Percentiles rank a stretch among this genome's conserved stretches.
Evolutionary conservation across 2,888 invertebrate genomes (phyloP).

Genomic region (Calameuta pallipes): DNA sequence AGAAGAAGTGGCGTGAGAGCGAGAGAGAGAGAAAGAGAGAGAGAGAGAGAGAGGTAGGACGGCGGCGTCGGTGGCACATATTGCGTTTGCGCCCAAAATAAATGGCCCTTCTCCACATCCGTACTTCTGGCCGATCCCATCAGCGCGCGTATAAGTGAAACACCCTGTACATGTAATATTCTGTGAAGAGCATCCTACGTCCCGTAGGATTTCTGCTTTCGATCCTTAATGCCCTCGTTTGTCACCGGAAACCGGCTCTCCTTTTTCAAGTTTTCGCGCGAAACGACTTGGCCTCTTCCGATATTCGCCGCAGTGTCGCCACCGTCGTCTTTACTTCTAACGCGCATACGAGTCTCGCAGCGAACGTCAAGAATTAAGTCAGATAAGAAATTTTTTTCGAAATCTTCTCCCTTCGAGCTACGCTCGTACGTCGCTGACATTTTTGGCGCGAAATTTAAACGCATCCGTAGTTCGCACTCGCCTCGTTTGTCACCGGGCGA

Average conservation of each 20-base stretch:
- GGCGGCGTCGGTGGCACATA: constrained; percentile 25
- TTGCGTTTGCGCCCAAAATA: constrained; percentile 37
- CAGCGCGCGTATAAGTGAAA: not conserved
- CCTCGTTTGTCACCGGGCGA: constrained; percentile 24
- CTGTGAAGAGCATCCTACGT: not conserved
- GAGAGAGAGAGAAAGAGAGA: not conserved
- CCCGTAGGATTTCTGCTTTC: constrained; percentile 3
- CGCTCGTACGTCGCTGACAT: not conserved
- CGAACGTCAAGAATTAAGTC: not conserved
- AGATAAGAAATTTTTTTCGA: not conserved
- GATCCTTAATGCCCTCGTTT: constrained; percentile 7
- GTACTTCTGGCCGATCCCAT: not conserved
- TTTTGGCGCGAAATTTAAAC: not conserved
- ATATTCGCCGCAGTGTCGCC: not conserved
- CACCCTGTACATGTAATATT: constrained; percentile 3
- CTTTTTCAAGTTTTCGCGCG: not conserved
- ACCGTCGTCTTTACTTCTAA: not conserved
- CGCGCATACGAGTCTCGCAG: not conserved
- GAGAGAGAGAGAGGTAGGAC: not conserved
- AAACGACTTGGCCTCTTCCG: not conserved
- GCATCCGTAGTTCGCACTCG: not conserved
- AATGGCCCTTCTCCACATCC: constrained; percentile 32
- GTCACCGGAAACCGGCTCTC: not conserved
- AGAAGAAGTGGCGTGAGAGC: not conserved
- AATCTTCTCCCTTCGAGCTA: not conserved